Evolutionary conservation across 2,888 invertebrate species (phyloP).

Genomic region (Blastobasis adustella): DNA sequence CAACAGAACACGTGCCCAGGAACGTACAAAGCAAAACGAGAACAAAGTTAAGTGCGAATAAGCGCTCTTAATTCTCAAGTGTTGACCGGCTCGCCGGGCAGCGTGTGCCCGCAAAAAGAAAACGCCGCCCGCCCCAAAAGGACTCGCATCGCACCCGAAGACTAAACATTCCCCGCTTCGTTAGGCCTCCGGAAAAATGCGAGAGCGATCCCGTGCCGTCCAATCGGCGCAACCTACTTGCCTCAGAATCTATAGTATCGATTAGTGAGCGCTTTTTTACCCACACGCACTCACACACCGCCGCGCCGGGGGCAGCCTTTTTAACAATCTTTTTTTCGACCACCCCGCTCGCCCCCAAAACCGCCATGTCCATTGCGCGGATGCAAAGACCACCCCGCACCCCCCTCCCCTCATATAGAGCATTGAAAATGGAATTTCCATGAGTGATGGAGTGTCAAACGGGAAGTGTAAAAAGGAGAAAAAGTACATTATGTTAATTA

Average conservation of each 20-base stretch:
- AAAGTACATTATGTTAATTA: constrained; percentile 75
- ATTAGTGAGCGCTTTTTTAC: constrained; percentile 71
- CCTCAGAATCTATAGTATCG: constrained; percentile 74
- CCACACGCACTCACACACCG: constrained; percentile 70
- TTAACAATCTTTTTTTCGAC: constrained; percentile 74
- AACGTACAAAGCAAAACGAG: constrained; percentile 34
- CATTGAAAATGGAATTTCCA: constrained; percentile 76
- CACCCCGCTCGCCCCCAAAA: constrained; percentile 61
- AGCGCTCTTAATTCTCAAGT: constrained; percentile 58
- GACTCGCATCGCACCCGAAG: constrained; percentile 46
- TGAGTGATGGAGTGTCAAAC: constrained; percentile 76
- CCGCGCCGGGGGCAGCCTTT: constrained; percentile 66
- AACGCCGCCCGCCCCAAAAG: constrained; percentile 32
- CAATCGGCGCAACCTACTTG: constrained; percentile 70
- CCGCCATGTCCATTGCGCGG: constrained; percentile 72
- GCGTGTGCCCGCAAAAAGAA: no score
- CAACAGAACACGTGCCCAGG: constrained; percentile 20
- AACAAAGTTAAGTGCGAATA: constrained; percentile 59
- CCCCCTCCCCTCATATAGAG: constrained; percentile 63
- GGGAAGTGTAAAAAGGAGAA: constrained; percentile 72
- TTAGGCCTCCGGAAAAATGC: constrained; percentile 54
- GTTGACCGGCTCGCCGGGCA: constrained; percentile 31
- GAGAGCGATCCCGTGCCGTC: constrained; percentile 39
- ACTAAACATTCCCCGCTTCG: constrained; percentile 64
- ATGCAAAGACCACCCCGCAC: constrained; percentile 68